These are phyloP conservation scores for Chamaea fasciata DNA, from an alignment of 2,113 vertebrate genomes.

Conservation along the genomic window DNA sequence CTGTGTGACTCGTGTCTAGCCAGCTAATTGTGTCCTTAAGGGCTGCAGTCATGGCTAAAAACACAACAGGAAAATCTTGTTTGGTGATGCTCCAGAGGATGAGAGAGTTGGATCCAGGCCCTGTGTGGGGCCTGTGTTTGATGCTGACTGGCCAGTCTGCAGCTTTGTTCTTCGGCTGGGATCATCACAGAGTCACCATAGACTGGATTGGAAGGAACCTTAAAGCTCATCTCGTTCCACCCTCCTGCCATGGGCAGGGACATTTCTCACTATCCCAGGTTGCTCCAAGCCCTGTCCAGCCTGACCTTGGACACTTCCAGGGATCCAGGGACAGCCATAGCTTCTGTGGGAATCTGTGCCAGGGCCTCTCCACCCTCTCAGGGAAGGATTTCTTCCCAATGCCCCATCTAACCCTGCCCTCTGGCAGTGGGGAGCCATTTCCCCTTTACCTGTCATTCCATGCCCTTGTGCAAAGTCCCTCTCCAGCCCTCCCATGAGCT, in stretches of 20 bases:
- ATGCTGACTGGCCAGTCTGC: background rate
- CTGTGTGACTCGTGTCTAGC: background rate
- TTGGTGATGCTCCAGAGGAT: background rate
- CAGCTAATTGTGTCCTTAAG: conserved; percentile 18
- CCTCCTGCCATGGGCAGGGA: background rate
- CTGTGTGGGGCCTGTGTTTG: background rate
- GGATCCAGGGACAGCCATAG: background rate
- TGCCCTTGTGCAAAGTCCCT: background rate
- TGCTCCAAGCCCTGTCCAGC: background rate
- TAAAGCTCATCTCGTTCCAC: background rate
- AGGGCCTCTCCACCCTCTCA: background rate
- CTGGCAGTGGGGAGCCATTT: background rate
- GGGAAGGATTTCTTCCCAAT: background rate
- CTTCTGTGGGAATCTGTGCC: background rate
- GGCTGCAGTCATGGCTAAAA: background rate
- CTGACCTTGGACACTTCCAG: background rate
- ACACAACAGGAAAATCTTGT: conserved; percentile 37
- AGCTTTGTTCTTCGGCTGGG: background rate
- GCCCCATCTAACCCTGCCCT: background rate
- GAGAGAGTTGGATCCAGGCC: background rate
- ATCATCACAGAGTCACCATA: background rate
- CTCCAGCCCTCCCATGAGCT: background rate
- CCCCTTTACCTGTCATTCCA: background rate
- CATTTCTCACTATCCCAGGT: background rate
- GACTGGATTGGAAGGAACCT: background rate